Evolutionary conservation across 1,140 invertebrate species (phyloP), one percentile per base, ranked within the genome.

Genomic region (Lysiphlebus fabarum): DNA sequence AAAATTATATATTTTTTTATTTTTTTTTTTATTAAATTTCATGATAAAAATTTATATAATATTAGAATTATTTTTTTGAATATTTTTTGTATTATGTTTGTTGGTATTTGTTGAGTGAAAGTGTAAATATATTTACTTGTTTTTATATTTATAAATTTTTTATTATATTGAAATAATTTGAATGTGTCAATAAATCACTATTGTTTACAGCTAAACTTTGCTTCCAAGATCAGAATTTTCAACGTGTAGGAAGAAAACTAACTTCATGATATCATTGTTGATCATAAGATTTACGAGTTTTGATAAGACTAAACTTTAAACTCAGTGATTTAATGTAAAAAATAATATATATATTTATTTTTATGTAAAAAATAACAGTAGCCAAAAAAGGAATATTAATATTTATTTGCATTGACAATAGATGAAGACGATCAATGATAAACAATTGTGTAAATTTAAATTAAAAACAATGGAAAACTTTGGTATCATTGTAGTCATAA

Each of bases 281-380:
- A 60, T 60, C 53, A 42, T 33, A 36, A 67, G 68, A 71, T 71
- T 68, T 63, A 70, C 64, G 68, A 68, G 64, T 68, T 65, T 65
- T 65, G 70, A 70, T 71, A 70, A 66, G 63, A 58, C 17, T 2
- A 26, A 26, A 26, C 2, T 26, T 26, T 26, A 26, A 2, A 26
- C 17, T 26, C 4, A 2, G 17, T 26, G 4, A 26, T 4, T 1
- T 26, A 26, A 26, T 4, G 17, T 26, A 26, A 26, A 2, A 26
- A 1, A 26, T 26, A 26, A 26, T 26, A 26, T 26, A n/a, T n/a
- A n/a, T n/a, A n/a, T 26, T 26, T 26, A 26, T 26, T 26, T 26
- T 7, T 34, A 40, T 11, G 38, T 51, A 8, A 38, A 33, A 51
- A 37, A 33, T 9, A 51, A 51, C 49, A 51, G 49, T 51, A 34